These are phyloP conservation scores for Endomychus coccineus DNA, from an alignment of 2,888 invertebrate genomes.

Conservation along the genomic window DNA sequence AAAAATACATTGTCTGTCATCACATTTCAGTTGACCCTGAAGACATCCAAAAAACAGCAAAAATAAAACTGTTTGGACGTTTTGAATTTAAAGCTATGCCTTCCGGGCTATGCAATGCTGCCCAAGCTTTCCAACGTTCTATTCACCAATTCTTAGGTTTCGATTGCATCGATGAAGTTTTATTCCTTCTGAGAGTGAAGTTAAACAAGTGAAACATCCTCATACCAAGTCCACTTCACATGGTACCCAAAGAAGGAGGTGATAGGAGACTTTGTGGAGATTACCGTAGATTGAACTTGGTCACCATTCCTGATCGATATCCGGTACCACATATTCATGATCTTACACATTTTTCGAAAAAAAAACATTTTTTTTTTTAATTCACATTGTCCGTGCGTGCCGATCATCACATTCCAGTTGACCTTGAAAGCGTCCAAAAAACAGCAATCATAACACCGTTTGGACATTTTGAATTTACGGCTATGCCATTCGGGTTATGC, in stretches of 20 bases:
- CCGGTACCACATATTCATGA: slow-evolving; percentile 34
- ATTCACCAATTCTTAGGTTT: slow-evolving; percentile 10
- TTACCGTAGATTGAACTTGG: slow-evolving; percentile 32
- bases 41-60: slow-evolving; percentile 27
- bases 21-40: slow-evolving; percentile 32
- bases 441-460: slow-evolving; percentile 17
- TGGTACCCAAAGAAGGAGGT: slow-evolving; percentile 32
- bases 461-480: slow-evolving; percentile 14
- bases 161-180: slow-evolving; percentile 12
- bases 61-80: slow-evolving; percentile 15
- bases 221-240: slow-evolving; percentile 31
- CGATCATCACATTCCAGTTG: slow-evolving; percentile 35
- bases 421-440: slow-evolving; percentile 27
- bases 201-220: slow-evolving; percentile 9
- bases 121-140: slow-evolving; percentile 15
- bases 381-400: slow-evolving; percentile 35
- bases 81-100: slow-evolving; percentile 13
- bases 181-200: slow-evolving; percentile 4
- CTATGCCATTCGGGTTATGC: slow-evolving; percentile 13
- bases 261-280: slow-evolving; percentile 38
- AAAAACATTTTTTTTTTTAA: slow-evolving; percentile 25
- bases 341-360: slow-evolving; percentile 27
- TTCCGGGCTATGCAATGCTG: slow-evolving; percentile 15
- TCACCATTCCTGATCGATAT: slow-evolving; percentile 45
- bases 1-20: slow-evolving; percentile 30